These are phyloP conservation scores for Amyelois transitella DNA, from an alignment of 1,140 invertebrate species.

Conservation along the genomic window DNA sequence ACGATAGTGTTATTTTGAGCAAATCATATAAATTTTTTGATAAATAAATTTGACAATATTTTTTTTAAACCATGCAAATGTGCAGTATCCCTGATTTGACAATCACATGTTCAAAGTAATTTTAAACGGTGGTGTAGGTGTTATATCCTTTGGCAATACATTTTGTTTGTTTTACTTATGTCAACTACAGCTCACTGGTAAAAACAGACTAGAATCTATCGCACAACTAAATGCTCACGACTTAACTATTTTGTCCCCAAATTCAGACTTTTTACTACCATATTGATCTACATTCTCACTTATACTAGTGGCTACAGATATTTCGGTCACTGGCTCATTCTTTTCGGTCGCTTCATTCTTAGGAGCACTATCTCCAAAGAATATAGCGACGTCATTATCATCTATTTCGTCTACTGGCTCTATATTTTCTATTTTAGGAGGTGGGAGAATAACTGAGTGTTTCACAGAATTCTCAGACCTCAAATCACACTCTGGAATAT, in stretches of 20 bases:
- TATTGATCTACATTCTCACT: constrained; percentile 34
- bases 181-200: constrained; percentile 17
- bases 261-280: constrained; percentile 8
- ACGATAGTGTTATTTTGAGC: not conserved
- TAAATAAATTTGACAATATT: too few relatives aligned
- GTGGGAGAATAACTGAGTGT: constrained; percentile 48
- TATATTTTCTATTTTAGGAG: constrained; percentile 39
- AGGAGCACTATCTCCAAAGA: constrained; percentile 54
- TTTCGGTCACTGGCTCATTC: constrained; percentile 60
- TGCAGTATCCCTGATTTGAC: too few relatives aligned
- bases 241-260: constrained; percentile 18
- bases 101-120: too few relatives aligned
- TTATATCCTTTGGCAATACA: not conserved
- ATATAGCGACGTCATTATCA: constrained; percentile 74
- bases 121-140: not conserved
- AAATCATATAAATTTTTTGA: not conserved
- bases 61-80: too few relatives aligned
- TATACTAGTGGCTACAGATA: constrained; percentile 64
- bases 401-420: constrained; percentile 53
- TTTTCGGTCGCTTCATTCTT: constrained; percentile 16
- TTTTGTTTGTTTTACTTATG: not conserved
- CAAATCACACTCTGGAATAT: constrained; percentile 54
- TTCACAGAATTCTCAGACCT: constrained; percentile 49
- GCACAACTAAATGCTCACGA: constrained; percentile 9
- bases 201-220: constrained; percentile 19